A percentile compares a stretch with the other conserved stretches of the same genome.
Evolutionary conservation across 1,140 invertebrate genomes (phyloP).

Genomic region (Conus ventricosus): DNA sequence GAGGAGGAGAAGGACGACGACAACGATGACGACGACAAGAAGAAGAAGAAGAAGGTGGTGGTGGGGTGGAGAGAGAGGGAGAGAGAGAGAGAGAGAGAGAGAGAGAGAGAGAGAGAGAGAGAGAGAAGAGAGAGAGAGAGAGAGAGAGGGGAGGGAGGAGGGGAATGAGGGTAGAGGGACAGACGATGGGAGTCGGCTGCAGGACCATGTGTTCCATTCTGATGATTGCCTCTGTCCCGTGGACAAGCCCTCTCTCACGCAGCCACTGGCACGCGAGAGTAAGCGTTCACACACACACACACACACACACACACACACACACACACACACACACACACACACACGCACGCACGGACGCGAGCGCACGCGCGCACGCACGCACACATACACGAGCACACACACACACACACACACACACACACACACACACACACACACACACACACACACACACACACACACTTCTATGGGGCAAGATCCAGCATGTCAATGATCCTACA

Average conservation of each 20-base stretch:
- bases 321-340: not conserved
- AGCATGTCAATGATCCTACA: too few relatives aligned
- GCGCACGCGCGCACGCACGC: not conserved
- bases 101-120: not conserved
- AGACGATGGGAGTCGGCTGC: too few relatives aligned
- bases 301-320: too few relatives aligned
- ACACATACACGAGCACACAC: too few relatives aligned
- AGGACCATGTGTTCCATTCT: too few relatives aligned
- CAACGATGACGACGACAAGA: not conserved
- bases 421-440: conserved; percentile 5
- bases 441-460: conserved; percentile 9
- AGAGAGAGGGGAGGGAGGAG: not conserved
- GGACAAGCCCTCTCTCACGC: not conserved
- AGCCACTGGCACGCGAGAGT: not conserved
- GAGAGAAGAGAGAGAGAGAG: not conserved
- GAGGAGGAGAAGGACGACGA: not conserved
- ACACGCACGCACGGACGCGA: not conserved
- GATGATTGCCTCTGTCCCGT: not conserved
- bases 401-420: not conserved
- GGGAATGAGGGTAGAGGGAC: conserved; percentile 21
- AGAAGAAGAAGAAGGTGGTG: too few relatives aligned
- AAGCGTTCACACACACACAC: not conserved
- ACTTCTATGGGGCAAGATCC: too few relatives aligned
- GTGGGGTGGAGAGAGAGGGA: not conserved
- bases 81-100: not conserved